Conservation (phyloP, 2,113 vertebrate species). For the Notarius quadriscutis region DNA sequence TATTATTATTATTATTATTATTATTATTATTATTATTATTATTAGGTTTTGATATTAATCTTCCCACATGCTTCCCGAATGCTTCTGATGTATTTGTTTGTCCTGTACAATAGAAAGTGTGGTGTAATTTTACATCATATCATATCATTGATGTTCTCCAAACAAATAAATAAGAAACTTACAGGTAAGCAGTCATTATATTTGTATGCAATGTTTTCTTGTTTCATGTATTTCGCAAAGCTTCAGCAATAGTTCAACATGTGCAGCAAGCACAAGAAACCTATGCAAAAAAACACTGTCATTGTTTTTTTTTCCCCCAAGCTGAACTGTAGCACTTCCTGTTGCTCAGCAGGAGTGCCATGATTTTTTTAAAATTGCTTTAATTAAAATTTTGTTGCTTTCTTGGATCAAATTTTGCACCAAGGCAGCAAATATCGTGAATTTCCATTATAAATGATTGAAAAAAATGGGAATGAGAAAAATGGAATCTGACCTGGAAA, state of each 20-base stretch:
- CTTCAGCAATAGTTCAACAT: not conserved
- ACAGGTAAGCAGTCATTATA: not conserved
- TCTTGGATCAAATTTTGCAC: constrained; percentile 9
- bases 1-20: too few relatives aligned
- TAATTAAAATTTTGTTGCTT: constrained; percentile 19
- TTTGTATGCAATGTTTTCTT: not conserved
- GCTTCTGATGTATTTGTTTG: not conserved
- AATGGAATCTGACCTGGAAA: constrained; percentile 28
- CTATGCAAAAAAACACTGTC: not conserved
- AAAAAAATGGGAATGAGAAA: not conserved
- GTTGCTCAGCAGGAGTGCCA: not conserved
- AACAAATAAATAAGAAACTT: not conserved
- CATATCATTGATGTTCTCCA: not conserved
- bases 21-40: too few relatives aligned
- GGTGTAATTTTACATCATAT: too few relatives aligned
- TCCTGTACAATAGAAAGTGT: not conserved
- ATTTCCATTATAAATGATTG: constrained; percentile 30
- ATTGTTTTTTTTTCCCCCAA: not conserved
- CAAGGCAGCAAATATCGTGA: constrained; percentile 12
- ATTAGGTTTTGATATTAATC: not conserved
- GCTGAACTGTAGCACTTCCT: not conserved
- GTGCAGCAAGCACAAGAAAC: not conserved
- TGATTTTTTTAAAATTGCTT: not conserved
- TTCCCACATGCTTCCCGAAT: not conserved
- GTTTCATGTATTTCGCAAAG: not conserved